Evolutionary conservation across 2,113 vertebrate species (phyloP), one percentile per base, ranked within the genome.

Genomic region (Trinectes maculatus): DNA sequence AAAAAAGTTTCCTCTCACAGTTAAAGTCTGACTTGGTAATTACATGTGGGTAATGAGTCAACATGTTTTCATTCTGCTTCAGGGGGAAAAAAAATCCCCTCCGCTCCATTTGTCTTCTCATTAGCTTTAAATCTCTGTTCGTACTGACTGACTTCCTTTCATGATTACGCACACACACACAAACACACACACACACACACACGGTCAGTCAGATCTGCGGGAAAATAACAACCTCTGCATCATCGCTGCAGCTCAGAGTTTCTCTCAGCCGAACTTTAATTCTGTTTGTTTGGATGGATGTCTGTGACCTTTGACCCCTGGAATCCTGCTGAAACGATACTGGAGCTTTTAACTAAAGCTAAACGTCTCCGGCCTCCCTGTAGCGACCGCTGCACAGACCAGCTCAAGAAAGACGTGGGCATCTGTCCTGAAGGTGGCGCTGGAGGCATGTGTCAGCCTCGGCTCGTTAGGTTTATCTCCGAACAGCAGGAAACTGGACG

Each of bases 21-120:
- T 75, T 72, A 69, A n/a, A 85, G 74, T 81, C 47, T 67, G 58
- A 81, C 74, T 79, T 76, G 72, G 75, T 85, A 77, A 82, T 84
- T 85, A 80, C 33, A 73, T 40, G 51, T 28, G 55, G 33, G 54
- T 85, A 81, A 83, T 86, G 81, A 80, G 37, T 77, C 68, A 57
- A 66, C 80, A 44, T 65, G 71, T 80, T 85, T 63, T 73, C 62
- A 77, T 80, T 76, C 61, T 72, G 72, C 47, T 28, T 33, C n/a
- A 6, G 18, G 22, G 18, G 18, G 53, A 68, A 42, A 42, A 16
- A 25, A 28, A 19, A 19, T 48, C 26, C 57, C 60, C 58, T 80
- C 63, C 43, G 80, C 74, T 77, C 36, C 70, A 66, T 75, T 79
- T 75, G 68, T 88, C 71, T 81, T 77, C 68, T 88, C 77, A 81